Conservation (phyloP, 2,888 invertebrate species). For the Pedicia rivosa region DNA sequence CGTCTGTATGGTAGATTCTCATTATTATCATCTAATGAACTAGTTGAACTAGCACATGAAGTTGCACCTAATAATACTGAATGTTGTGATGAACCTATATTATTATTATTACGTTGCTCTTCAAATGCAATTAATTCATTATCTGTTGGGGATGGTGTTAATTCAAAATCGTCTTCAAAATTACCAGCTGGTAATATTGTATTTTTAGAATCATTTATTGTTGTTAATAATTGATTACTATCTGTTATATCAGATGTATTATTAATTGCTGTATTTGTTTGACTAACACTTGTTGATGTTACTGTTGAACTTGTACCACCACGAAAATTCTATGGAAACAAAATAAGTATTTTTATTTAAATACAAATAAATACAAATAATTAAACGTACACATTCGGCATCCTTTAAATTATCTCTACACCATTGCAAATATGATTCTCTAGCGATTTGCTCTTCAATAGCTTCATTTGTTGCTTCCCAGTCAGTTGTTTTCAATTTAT, state of each 20-base stretch:
- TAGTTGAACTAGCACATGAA: too few relatives aligned
- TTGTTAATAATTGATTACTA: not conserved
- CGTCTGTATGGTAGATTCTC: too few relatives aligned
- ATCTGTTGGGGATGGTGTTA: too few relatives aligned
- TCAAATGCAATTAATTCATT: too few relatives aligned
- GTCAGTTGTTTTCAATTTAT: conserved; percentile 75
- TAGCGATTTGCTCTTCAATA: conserved; percentile 74
- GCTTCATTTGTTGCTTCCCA: conserved; percentile 86
- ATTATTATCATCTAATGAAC: too few relatives aligned
- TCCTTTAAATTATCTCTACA: conserved; percentile 47
- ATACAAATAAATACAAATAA: too few relatives aligned
- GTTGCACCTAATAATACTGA: too few relatives aligned
- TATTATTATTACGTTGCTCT: too few relatives aligned
- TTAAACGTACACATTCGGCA: conserved; percentile 2
- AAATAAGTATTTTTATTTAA: too few relatives aligned
- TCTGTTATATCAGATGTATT: not conserved
- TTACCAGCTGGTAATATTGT: too few relatives aligned
- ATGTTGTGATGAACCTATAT: too few relatives aligned
- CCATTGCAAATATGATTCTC: conserved; percentile 74
- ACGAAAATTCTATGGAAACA: not conserved
- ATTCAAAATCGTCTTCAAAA: too few relatives aligned
- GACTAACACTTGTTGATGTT: conserved; percentile 9
- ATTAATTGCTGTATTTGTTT: not conserved
- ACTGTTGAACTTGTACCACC: conserved; percentile 9
- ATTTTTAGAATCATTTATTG: conserved; percentile 2